phyloP scores from a whole-genome alignment of 2,888 invertebrate genomes.

The Clepsis dumicolana region DNA sequence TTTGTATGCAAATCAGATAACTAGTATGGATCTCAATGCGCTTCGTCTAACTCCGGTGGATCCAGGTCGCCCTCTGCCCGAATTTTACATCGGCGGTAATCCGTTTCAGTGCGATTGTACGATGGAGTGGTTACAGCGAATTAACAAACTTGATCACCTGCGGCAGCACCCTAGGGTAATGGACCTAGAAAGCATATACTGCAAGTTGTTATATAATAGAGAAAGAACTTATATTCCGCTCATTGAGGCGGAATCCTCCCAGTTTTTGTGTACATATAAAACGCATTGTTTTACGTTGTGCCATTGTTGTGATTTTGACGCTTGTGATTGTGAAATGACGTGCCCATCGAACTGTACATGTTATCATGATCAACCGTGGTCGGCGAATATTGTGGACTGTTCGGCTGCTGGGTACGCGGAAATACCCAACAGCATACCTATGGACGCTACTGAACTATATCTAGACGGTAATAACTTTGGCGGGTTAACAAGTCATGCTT shows the following conservation, averaged over 20 bases:
- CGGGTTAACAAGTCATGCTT: slow-evolving; percentile 94
- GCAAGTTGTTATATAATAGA: slow-evolving; percentile 94
- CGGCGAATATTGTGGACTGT: slow-evolving; percentile 97
- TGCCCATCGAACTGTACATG: slow-evolving; percentile 97
- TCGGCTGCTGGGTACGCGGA: slow-evolving; percentile 92
- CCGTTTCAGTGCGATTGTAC: slow-evolving; percentile 98
- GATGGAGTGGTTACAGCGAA: slow-evolving; percentile 97
- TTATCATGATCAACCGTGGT: slow-evolving; percentile 97
- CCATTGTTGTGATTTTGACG: slow-evolving; percentile 98
- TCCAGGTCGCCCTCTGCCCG: slow-evolving; percentile 91
- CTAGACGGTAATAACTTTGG: slow-evolving; percentile 96
- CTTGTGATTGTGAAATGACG: slow-evolving; percentile 99
- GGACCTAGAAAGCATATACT: slow-evolving; percentile 96
- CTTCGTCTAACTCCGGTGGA: slow-evolving; percentile 93
- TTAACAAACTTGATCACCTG: slow-evolving; percentile 93
- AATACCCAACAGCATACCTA: slow-evolving; percentile 95
- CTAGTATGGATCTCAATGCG: slow-evolving; percentile 95
- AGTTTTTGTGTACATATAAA: slow-evolving; percentile 96
- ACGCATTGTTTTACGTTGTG: slow-evolving; percentile 97
- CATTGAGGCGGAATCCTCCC: slow-evolving; percentile 94
- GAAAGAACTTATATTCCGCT: slow-evolving; percentile 94
- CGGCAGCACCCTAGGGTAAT: slow-evolving; percentile 96
- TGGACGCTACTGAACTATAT: slow-evolving; percentile 98
- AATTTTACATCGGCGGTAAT: slow-evolving; percentile 97
- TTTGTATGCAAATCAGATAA: slow-evolving; percentile 96